phyloP scores from a whole-genome alignment of 2,888 invertebrate genomes.

The Tineola bisselliella region DNA sequence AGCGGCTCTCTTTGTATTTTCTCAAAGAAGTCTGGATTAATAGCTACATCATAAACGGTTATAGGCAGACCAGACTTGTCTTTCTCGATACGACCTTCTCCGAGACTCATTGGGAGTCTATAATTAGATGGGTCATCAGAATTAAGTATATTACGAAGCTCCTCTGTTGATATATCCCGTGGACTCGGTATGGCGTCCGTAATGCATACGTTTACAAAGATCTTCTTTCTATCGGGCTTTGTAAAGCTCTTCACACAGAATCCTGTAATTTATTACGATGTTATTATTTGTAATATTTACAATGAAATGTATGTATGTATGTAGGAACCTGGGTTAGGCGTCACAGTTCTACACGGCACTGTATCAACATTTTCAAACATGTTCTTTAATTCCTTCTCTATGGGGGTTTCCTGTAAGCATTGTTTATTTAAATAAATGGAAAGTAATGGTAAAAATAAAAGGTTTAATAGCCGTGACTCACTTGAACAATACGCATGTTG shows the following conservation, averaged over 20 bases:
- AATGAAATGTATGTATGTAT: not conserved
- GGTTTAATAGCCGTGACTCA: conserved; percentile 21
- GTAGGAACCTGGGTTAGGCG: conserved; percentile 74
- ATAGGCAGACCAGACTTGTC: conserved; percentile 81
- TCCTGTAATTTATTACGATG: conserved; percentile 56
- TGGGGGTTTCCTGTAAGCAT: conserved; percentile 51
- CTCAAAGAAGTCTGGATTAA: conserved; percentile 79
- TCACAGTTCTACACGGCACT: conserved; percentile 70
- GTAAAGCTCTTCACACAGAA: conserved; percentile 81
- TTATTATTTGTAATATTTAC: no score
- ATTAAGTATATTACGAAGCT: conserved; percentile 73
- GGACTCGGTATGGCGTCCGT: conserved; percentile 80
- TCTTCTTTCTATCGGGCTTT: conserved; percentile 72
- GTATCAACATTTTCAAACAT: conserved; percentile 57
- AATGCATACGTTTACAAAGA: conserved; percentile 88
- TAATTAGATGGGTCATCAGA: conserved; percentile 77
- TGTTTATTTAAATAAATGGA: no score
- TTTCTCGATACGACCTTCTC: conserved; percentile 77
- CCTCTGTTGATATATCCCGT: conserved; percentile 75
- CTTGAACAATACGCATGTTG: conserved; percentile 58
- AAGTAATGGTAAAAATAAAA: not conserved
- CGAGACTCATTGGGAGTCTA: conserved; percentile 91
- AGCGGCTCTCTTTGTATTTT: conserved; percentile 76
- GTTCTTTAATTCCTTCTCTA: conserved; percentile 71
- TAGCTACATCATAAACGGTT: conserved; percentile 83